Conservation (phyloP, 35 echinoderm and acorn worm species). For the Strongylocentrotus purpuratus region DNA sequence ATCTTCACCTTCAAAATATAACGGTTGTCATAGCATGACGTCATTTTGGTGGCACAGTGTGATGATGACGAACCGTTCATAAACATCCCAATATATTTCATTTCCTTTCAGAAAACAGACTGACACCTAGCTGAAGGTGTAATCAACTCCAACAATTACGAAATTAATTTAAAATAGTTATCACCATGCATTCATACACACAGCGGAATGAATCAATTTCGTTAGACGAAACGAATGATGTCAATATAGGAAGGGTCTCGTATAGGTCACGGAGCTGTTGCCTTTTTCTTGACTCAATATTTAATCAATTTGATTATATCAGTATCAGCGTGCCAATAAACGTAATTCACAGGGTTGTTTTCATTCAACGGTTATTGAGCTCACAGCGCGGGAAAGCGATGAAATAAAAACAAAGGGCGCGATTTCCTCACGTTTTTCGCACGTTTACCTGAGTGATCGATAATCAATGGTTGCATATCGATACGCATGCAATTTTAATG, state of each 20-base stretch:
- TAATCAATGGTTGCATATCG: background rate
- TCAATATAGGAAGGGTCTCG: background rate
- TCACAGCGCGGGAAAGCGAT: background rate
- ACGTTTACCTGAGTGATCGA: background rate
- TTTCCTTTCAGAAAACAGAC: background rate
- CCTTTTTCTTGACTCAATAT: background rate
- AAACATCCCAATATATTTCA: background rate
- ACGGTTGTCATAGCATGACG: background rate
- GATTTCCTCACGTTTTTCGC: background rate
- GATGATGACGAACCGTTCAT: background rate
- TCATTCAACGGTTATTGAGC: background rate
- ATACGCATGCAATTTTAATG: background rate
- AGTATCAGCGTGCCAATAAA: background rate
- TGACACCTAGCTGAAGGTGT: background rate
- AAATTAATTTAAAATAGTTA: background rate
- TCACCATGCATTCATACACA: background rate
- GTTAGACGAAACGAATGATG: background rate
- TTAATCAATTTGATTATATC: conserved; percentile 20
- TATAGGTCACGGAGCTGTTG: background rate
- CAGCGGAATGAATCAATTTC: background rate
- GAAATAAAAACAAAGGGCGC: background rate
- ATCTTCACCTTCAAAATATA: background rate
- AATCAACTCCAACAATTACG: background rate
- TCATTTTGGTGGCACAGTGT: background rate
- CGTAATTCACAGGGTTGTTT: background rate